Evolutionary conservation across 2,797 vertebrate genomes (phyloP), one percentile per base, ranked within the genome.

Genomic region (Cynopterus sphinx): DNA sequence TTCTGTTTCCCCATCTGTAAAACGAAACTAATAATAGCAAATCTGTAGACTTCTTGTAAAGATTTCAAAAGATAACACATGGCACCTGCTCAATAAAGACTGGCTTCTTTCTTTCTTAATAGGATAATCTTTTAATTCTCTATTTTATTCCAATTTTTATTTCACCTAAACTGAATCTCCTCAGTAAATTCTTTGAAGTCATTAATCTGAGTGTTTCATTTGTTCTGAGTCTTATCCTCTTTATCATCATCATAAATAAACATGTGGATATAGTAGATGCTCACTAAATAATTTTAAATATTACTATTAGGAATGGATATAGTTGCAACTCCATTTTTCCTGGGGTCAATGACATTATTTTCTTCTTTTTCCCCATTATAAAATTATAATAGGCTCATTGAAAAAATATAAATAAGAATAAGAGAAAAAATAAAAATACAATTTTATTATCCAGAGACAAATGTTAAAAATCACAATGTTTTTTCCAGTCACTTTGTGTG

Each of bases 111-210:
- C 41, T 59, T 55, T 36, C 53, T 57, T 46, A 41, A 79, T 21
- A 12, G 5, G 26, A 33, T 19, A 15, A 17, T 43, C 9, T 71
- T 85, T 71, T 65, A n/a, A 39, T 51, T 10, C 3, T 36, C 41
- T 21, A 41, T 61, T 90, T 67, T 68, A 51, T 83, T 83, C 41
- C 26, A 59, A 43, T 65, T 92, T 93, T 87, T 82, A 91, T 74
- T 88, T 89, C 61, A 89, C n/a, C 15, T n/a, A 73, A 88, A 92
- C 19, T 36, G 31, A 59, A 55, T 91, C 49, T 59, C 46, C 41
- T 67, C 7, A 53, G 26, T 12, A 70, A 59, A 6, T 51, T 53
- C 59, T 53, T 46, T 36, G 9, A 63, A 74, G 63, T 70, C 17
- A 39, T 7, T 70, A 87, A 71, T 39, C 17, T 46, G 24, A 21